These are phyloP conservation scores for Acanthosoma haemorrhoidale DNA, from an alignment of 2,888 invertebrate genomes.

Conservation along the genomic window DNA sequence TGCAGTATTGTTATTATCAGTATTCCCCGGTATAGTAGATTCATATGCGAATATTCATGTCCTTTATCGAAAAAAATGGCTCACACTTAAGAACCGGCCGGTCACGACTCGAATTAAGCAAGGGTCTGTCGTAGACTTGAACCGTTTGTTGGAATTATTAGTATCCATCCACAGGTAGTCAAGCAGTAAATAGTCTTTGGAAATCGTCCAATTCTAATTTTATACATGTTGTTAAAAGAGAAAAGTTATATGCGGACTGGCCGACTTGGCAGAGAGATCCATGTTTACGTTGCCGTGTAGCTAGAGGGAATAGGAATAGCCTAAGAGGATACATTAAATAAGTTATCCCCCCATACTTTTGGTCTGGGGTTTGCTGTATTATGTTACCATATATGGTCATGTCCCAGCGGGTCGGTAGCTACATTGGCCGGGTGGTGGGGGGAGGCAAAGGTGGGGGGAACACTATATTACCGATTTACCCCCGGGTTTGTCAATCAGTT, in stretches of 20 bases:
- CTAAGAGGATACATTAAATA: not conserved
- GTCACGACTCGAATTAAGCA: not conserved
- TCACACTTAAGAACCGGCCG: not conserved
- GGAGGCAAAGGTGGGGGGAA: conserved; percentile 46
- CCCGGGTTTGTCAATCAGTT: conserved; percentile 37
- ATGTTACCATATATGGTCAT: conserved; percentile 71
- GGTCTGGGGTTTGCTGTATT: conserved; percentile 14
- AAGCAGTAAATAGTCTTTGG: not conserved
- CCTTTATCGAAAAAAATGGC: not conserved
- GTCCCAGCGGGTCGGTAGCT: conserved; percentile 47
- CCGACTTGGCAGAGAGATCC: not conserved
- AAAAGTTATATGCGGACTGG: too few species aligned
- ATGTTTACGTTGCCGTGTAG: not conserved
- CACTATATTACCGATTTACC: conserved; percentile 31
- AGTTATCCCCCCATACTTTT: not conserved
- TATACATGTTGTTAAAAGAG: not conserved
- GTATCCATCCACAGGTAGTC: conserved; percentile 7
- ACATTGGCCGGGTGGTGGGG: conserved; percentile 49
- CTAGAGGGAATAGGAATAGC: not conserved
- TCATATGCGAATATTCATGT: not conserved
- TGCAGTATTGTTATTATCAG: too few species aligned
- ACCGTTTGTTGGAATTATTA: not conserved
- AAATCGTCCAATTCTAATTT: not conserved
- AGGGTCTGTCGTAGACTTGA: not conserved
- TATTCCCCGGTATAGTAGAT: too few species aligned